Evolutionary conservation across 2,797 vertebrate genomes (phyloP), one percentile per base, ranked within the genome.

Genomic region (Danio tinwini): DNA sequence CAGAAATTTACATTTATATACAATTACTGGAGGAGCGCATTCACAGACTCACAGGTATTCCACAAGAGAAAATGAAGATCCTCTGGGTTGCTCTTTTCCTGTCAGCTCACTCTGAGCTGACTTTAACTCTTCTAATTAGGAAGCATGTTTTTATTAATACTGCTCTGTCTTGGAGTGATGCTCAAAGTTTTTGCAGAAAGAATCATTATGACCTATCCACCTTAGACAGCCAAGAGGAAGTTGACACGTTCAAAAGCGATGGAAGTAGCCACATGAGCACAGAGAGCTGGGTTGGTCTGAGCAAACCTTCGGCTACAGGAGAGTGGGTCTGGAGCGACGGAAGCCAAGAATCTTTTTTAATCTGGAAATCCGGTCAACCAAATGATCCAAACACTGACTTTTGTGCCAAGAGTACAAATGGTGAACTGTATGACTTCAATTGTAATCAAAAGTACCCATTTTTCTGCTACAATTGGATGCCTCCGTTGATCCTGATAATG

Each of bases 361-460:
- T 7, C 0, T 78, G 59, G 73, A 9, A 4, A 12, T 0, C 0
- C 0, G 16, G 3, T 39, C 5, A 37, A 59, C 55, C 44, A 14
- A 0, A 11, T 13, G 0, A 0, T 1, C n/a, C 11, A 52, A 0
- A 7, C 0, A 50, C 1, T 4, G 42, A 9, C 2, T 49, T 58
- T 59, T 78, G 76, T 59, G 6, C 1, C 13, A 40, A 13, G 3
- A 37, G 0, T 21, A 0, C 0, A 19, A 0, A 0, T 16, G 55
- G 11, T 40, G 0, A 21, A n/a, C 9, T 78, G 44, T 5, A 0
- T 4, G 64, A 68, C 50, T 16, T 0, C 1, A 0, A 0, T 2
- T 78, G 76, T 61, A 0, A 16, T 1, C 0, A 1, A 0, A 0
- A 17, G 0, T 5, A 0, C 8, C 47, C 56, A 44, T 78, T 78